A percentile compares a stretch with the other conserved stretches of the same genome.
Evolutionary conservation across 2,888 invertebrate genomes (phyloP).

Genomic region (Amorpha juglandis): DNA sequence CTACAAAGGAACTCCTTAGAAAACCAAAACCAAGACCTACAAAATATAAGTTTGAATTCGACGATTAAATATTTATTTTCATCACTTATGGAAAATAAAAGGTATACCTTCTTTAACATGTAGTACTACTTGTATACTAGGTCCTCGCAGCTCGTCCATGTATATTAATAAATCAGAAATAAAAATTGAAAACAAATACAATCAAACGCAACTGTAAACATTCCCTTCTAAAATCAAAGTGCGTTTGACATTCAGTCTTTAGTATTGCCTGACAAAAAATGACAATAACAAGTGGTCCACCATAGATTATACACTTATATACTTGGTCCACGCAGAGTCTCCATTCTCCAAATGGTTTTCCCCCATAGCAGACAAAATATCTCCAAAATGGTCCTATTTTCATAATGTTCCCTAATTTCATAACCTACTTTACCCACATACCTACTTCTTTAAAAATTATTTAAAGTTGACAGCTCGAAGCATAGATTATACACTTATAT

Average conservation of each 20-base stretch:
- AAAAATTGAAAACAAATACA: constrained; percentile 48
- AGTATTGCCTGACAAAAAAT: not conserved
- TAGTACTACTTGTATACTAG: constrained; percentile 87
- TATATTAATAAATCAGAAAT: constrained; percentile 40
- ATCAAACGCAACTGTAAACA: constrained; percentile 67
- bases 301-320: too few relatives aligned
- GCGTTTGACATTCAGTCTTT: constrained; percentile 19
- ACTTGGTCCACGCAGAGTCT: too few relatives aligned
- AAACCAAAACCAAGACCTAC: constrained; percentile 85
- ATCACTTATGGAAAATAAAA: not conserved
- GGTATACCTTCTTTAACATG: constrained; percentile 86
- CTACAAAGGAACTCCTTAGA: constrained; percentile 79
- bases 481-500: too few relatives aligned
- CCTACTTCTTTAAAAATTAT: too few relatives aligned
- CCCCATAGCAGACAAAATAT: too few relatives aligned
- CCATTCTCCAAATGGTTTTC: too few relatives aligned
- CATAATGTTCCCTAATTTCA: too few relatives aligned
- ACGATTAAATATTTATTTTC: not conserved
- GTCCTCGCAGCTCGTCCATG: constrained; percentile 87
- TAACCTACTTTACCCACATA: too few relatives aligned
- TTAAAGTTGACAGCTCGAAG: too few relatives aligned
- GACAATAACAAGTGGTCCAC: too few relatives aligned
- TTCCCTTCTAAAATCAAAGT: constrained; percentile 56
- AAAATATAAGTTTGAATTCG: constrained; percentile 33
- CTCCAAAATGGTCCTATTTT: too few relatives aligned